Base-by-base conservation (phyloP, 2,797 vertebrate species). In the Simalia tracyae region DNA sequence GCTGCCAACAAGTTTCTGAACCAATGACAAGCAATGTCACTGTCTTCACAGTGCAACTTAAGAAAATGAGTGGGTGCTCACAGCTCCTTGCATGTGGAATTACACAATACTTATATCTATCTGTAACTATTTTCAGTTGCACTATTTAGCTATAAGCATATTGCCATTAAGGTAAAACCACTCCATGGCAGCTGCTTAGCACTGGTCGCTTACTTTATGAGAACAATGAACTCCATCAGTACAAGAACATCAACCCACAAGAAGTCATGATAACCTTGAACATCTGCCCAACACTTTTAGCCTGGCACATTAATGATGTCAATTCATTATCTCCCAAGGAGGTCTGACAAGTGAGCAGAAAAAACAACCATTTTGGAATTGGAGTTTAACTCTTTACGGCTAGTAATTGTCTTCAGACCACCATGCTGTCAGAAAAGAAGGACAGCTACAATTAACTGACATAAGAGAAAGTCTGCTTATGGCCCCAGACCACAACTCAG, bases 41-140 rank as follows among this genome's bases (percentile, higher is more conserved):
- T 9, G 31, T 72, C 66, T 68, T 31, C 14, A 15, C 5, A 15
- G 31, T 15, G n/a, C 28, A 15, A 68, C 14, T 36, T 36, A 8
- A 36, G 15, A 72, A 72, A 72, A 72, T 19, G 36, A 81, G 50
- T 11, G 1, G 36, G 6, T 42, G 17, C 17, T 42, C 36, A 42
- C 17, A 42, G 17, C 3, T 76, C 19, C 72, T 81, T 24, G 72
- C 22, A 76, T 46, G 19, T 46, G 42, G 3, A 81, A 81, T 81
- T 46, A 46, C 19, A 4, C 11, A 46, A 2, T 3, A 46, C 36
- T 68, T 91, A 31, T 0, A 0, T 93, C 94, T 90, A 88, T 87
- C 94, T 94, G 95, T 95, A 94, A 93, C 94, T 96, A 90, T 96
- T 95, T 94, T 89, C 72, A 89, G 31, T 17, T 60, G 66, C 22